Evolutionary conservation across 2,113 vertebrate genomes (phyloP).

Genomic region (Plestiodon gilberti): DNA sequence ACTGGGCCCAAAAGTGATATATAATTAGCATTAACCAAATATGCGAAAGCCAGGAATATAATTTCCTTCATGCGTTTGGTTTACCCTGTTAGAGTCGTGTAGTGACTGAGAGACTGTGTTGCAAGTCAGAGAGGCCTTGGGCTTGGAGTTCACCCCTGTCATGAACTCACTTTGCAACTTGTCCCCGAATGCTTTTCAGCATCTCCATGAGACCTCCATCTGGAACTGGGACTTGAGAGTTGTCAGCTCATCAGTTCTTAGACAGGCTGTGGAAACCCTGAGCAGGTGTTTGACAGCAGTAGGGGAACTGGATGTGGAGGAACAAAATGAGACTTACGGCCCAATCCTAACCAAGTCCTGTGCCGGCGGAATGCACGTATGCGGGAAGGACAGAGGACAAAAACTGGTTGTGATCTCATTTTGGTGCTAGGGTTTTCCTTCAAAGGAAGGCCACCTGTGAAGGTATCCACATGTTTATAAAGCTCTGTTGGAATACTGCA

Average conservation of each 20-base stretch:
- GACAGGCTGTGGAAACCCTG: too few relatives aligned
- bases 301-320: background rate
- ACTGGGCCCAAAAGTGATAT: conserved; percentile 57
- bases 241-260: too few relatives aligned
- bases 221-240: background rate
- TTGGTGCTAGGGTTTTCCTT: background rate
- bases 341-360: too few relatives aligned
- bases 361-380: too few relatives aligned
- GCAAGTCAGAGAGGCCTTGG: background rate
- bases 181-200: too few relatives aligned
- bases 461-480: background rate
- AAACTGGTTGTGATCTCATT: conserved; percentile 8
- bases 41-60: conserved; percentile 50
- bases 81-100: conserved; percentile 15
- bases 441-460: background rate
- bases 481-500: background rate
- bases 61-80: conserved; percentile 34
- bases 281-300: too few relatives aligned
- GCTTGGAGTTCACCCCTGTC: background rate
- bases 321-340: too few relatives aligned
- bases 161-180: too few relatives aligned
- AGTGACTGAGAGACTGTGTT: background rate
- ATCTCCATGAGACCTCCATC: background rate
- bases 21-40: conserved; percentile 49
- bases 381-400: conserved; percentile 26